phyloP scores from a whole-genome alignment of 2,797 vertebrate species.

The Sus cebifrons region DNA sequence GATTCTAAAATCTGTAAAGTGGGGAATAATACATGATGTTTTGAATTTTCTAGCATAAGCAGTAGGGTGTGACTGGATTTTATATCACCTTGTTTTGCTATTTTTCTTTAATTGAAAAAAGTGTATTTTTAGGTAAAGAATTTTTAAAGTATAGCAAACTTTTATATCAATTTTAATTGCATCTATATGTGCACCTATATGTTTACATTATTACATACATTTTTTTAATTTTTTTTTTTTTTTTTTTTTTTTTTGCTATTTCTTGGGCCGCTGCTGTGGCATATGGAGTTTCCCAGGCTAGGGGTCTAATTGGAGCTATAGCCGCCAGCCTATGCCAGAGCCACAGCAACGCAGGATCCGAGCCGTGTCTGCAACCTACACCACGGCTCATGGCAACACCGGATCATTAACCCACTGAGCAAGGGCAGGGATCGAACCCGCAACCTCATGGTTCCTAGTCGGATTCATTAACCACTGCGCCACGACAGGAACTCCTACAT shows the following conservation, averaged over 20 bases:
- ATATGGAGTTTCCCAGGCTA: too few relatives aligned
- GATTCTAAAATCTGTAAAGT: slow-evolving; percentile 1
- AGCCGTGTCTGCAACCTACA: too few relatives aligned
- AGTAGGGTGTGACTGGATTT: not conserved
- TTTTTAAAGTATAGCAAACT: not conserved
- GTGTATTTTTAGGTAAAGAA: not conserved
- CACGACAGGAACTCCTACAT: not conserved
- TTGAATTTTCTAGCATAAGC: not conserved
- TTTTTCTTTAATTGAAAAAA: slow-evolving; percentile 21
- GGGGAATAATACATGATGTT: not conserved
- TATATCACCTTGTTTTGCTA: not conserved
- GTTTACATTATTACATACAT: not conserved
- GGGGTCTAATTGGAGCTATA: too few relatives aligned
- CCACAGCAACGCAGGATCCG: too few relatives aligned
- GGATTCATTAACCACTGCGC: too few relatives aligned
- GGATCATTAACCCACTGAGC: too few relatives aligned
- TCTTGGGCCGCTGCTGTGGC: too few relatives aligned
- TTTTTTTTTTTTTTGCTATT: too few relatives aligned
- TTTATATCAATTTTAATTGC: slow-evolving; percentile 27
- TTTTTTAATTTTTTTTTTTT: not conserved
- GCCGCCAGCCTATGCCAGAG: too few relatives aligned
- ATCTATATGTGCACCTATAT: not conserved
- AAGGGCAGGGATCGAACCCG: too few relatives aligned
- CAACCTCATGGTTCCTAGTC: too few relatives aligned
- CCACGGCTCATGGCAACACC: too few relatives aligned